phyloP scores from a whole-genome alignment of 2,888 invertebrate genomes.

The Rhodophaea formosa region DNA sequence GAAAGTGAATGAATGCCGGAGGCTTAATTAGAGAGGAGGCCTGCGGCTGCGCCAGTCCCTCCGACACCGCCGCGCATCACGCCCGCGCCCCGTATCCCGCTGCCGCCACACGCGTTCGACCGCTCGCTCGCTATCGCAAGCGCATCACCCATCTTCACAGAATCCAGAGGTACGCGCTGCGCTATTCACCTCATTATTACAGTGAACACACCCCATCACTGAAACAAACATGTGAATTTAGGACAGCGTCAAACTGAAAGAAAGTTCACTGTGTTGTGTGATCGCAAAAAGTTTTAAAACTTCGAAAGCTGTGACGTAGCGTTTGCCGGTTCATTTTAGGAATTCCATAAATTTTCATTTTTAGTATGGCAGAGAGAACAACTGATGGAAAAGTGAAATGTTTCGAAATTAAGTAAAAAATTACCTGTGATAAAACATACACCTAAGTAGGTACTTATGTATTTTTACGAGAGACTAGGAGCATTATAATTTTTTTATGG shows the following conservation, averaged over 20 bases:
- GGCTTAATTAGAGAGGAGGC: constrained; percentile 80
- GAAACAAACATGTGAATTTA: constrained; percentile 12
- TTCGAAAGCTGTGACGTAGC: constrained; percentile 7
- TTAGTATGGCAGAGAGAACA: not conserved
- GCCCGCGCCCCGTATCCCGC: constrained; percentile 42
- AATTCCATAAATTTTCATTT: not conserved
- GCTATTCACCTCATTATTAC: constrained; percentile 26
- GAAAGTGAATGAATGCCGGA: constrained; percentile 80
- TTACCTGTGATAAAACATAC: too few species aligned
- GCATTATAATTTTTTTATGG: too few species aligned
- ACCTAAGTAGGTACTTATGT: too few species aligned
- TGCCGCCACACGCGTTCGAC: constrained; percentile 33
- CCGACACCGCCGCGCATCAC: constrained; percentile 63
- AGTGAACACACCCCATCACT: constrained; percentile 19
- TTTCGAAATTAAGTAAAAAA: too few species aligned
- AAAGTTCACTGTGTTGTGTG: constrained; percentile 15
- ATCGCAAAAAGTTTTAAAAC: not conserved
- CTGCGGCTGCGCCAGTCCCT: constrained; percentile 72
- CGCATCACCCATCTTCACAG: constrained; percentile 37
- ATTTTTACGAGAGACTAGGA: too few species aligned
- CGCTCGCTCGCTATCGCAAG: constrained; percentile 28
- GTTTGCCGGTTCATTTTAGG: not conserved
- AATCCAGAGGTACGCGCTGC: constrained; percentile 61
- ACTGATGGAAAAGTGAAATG: not conserved
- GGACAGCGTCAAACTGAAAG: not conserved